Evolutionary conservation across 2,113 vertebrate species (phyloP), one percentile per base, ranked within the genome.

Genomic region (Leptocoma aspasia): DNA sequence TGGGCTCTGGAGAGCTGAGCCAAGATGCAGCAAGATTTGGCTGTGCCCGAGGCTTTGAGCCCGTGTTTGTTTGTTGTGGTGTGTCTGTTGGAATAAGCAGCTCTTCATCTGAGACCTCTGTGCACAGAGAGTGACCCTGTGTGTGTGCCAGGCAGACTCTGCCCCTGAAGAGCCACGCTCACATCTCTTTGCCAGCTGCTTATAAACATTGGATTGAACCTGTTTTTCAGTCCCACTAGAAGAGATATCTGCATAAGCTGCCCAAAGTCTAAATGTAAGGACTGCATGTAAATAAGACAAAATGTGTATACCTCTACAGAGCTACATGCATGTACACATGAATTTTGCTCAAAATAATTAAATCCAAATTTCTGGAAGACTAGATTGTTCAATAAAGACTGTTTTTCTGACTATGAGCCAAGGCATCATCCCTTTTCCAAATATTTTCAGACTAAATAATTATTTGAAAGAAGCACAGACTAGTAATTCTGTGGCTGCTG

Each of bases 11-110:
- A 94, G 95, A 93, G 69, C 70, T 50, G n/a, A 79, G 87, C 47
- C 56, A 63, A 91, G 85, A 61, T 50, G 63, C 52, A 85, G 63
- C 57, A 76, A 71, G 83, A 37, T 77, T 83, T 82, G 90, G 93
- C 85, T 86, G 81, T 88, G 92, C 93, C 1, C 1, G 90, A 85
- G 91, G 90, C 94, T 95, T 86, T 90, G 50, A 95, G 87, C 47
- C 35, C 1, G 2, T 65, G 82, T 69, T 44, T 92, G 89, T 86
- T 94, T 96, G 89, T 96, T 89, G 78, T 93, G 73, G 33, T 27
- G 78, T 11, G 15, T 72, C 73, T 95, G 56, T 15, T 91, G 80
- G 80, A 92, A 91, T 22, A 60, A 86, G 86, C 1, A 79, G n/a
- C 69, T 91, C 91, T 89, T 92, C 80, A 60, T 89, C 64, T 41